Percentiles rank a stretch among this genome's conserved stretches.
These are phyloP conservation scores for Callaeas wilsoni DNA, from an alignment of 2,113 vertebrate genomes.

Conservation along the genomic window DNA sequence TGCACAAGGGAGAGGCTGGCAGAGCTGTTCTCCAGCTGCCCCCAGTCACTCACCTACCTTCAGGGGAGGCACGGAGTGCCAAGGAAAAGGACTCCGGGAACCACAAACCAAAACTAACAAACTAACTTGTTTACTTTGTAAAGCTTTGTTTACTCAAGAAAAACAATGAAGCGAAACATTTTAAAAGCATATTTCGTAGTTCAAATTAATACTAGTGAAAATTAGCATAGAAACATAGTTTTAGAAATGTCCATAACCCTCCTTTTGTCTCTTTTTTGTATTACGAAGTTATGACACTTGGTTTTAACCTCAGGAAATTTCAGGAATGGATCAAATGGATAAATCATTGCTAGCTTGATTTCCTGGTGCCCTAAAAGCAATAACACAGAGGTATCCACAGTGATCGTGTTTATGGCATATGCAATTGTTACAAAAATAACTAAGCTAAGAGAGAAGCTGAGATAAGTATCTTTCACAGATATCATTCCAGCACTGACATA, in stretches of 20 bases:
- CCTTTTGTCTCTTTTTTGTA: background rate
- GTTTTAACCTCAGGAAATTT: background rate
- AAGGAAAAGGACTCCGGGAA: background rate
- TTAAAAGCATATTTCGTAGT: background rate
- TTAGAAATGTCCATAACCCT: background rate
- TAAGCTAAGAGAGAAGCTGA: background rate
- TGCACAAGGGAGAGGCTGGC: background rate
- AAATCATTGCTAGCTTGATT: background rate
- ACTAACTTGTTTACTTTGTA: background rate
- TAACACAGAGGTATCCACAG: background rate
- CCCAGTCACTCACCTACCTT: background rate
- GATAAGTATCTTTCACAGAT: background rate
- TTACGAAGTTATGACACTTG: background rate
- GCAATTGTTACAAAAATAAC: background rate
- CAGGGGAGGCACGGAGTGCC: background rate
- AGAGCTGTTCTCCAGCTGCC: background rate
- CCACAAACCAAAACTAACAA: background rate
- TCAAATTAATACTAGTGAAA: background rate
- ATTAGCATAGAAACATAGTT: background rate
- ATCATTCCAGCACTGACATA: background rate
- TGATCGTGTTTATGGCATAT: background rate
- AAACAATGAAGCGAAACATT: background rate
- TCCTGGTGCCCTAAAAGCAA: background rate
- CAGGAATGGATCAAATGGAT: background rate
- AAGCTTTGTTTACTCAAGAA: background rate